These are phyloP conservation scores for Dolichotis patagonum DNA, from an alignment of 2,113 vertebrate species.

Conservation along the genomic window DNA sequence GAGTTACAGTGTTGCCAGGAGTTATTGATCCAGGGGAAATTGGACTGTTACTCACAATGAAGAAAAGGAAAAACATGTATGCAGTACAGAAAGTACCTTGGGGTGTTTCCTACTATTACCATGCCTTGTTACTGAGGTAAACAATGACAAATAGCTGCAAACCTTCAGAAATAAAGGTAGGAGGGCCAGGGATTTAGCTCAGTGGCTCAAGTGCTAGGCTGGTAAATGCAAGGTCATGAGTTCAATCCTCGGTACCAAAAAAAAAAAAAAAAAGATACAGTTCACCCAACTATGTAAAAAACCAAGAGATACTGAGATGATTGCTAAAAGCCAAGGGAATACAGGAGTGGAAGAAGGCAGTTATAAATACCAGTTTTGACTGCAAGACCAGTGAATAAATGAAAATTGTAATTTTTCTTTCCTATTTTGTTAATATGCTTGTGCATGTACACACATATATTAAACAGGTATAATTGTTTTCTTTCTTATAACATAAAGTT, in stretches of 20 bases:
- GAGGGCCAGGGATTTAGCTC: no score
- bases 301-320: not conserved
- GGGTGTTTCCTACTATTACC: not conserved
- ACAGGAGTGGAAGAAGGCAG: not conserved
- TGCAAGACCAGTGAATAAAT: not conserved
- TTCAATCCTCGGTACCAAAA: no score
- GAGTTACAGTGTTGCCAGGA: not conserved
- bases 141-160: not conserved
- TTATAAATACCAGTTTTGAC: not conserved
- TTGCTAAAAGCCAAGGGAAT: not conserved
- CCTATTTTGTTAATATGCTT: not conserved
- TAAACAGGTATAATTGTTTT: not conserved
- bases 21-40: not conserved
- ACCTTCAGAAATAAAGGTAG: not conserved
- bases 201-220: no score
- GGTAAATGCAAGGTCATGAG: no score
- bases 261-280: no score
- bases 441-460: not conserved
- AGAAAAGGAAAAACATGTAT: not conserved
- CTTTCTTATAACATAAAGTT: not conserved
- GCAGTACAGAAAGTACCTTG: not conserved
- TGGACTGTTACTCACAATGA: not conserved
- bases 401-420: not conserved
- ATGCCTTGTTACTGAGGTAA: not conserved
- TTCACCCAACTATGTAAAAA: not conserved